phyloP scores from a whole-genome alignment of 2,888 invertebrate species.

The Drosophila meridionalis region DNA sequence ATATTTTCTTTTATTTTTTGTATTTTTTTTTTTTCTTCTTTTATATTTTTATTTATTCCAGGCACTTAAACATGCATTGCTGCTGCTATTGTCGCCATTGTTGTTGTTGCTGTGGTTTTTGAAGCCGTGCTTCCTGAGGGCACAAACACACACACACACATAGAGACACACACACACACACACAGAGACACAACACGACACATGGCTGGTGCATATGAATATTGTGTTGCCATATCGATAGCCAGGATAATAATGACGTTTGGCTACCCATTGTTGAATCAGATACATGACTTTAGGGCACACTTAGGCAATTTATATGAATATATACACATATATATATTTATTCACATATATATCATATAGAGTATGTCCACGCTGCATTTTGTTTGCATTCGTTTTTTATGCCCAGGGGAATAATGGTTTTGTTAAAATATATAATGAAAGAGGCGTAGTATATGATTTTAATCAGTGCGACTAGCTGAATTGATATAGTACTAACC shows the following conservation, averaged over 20 bases:
- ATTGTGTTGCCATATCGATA: slow-evolving; percentile 38
- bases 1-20: slow-evolving; percentile 14
- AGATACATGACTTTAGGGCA: slow-evolving; percentile 41
- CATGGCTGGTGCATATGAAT: slow-evolving; percentile 10
- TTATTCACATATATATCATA: not conserved
- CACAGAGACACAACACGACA: not conserved
- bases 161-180: not conserved
- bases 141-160: slow-evolving; percentile 6
- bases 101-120: slow-evolving; percentile 21
- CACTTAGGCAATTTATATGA: slow-evolving; percentile 9
- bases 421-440: too few species aligned
- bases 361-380: not conserved
- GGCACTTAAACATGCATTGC: slow-evolving; percentile 49
- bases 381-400: slow-evolving; percentile 13
- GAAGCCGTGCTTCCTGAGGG: slow-evolving; percentile 14
- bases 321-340: not conserved
- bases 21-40: slow-evolving; percentile 5
- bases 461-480: too few species aligned
- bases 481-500: too few species aligned
- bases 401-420: not conserved
- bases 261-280: slow-evolving; percentile 12
- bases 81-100: slow-evolving; percentile 24
- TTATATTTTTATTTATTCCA: slow-evolving; percentile 59
- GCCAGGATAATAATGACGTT: slow-evolving; percentile 37
- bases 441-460: too few species aligned